These are phyloP conservation scores for Centropus unirufus DNA, from an alignment of 2,113 vertebrate genomes.

Conservation along the genomic window DNA sequence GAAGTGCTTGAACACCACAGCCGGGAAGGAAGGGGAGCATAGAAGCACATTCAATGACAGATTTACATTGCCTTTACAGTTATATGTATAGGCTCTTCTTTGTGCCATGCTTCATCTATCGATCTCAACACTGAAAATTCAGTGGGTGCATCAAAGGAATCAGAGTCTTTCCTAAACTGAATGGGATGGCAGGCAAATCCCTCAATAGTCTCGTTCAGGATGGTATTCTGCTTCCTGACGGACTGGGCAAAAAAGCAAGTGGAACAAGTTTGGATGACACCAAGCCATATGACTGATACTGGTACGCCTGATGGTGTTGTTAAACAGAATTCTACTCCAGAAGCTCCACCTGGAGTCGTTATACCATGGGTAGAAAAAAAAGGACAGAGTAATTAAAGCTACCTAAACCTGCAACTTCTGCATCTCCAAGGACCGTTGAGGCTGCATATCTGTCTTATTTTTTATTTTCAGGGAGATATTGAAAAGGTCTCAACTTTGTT, in stretches of 20 bases:
- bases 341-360: not conserved
- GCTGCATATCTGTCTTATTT: not conserved
- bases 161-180: constrained; percentile 4
- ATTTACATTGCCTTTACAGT: not conserved
- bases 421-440: not conserved
- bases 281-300: not conserved
- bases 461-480: not conserved
- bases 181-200: not conserved
- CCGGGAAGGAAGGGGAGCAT: not conserved
- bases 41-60: not conserved
- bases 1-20: not conserved
- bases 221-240: not conserved
- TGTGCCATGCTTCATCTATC: not conserved
- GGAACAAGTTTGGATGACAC: constrained; percentile 28
- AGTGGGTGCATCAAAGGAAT: not conserved
- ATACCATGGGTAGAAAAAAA: not conserved
- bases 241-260: constrained; percentile 19
- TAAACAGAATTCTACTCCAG: constrained; percentile 9
- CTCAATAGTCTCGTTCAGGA: not conserved
- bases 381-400: not conserved
- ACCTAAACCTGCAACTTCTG: not conserved
- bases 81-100: not conserved
- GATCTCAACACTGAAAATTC: not conserved
- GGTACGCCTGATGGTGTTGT: not conserved
- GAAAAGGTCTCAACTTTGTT: not conserved